Base-by-base conservation (phyloP, 2,113 vertebrate species). In the Ciconia maguari region DNA sequence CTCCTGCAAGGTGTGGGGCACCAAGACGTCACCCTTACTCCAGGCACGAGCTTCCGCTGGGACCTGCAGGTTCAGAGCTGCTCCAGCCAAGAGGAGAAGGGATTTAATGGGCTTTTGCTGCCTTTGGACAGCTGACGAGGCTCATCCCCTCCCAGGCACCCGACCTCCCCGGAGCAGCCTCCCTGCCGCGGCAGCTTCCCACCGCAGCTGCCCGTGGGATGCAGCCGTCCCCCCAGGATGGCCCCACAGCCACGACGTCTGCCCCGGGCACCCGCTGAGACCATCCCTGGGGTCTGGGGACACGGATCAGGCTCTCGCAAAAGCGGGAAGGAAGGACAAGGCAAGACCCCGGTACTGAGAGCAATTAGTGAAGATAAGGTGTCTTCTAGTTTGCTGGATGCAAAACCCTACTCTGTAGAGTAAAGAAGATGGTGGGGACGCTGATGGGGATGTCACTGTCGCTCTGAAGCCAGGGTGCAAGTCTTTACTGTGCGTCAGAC, bases 211-310 rank as follows among this genome's bases (percentile, higher is more conserved):
- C 49, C 60, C 13, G 16, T 0, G 3, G 70, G 70, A 54, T 8
- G 13, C 49, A 54, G 58, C 58, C 4, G 0, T 36, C n/a, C 41
- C 41, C 34, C 57, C 38, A 13, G 58, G 26, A 25, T 3, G 1
- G 13, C 26, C 16, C 61, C 8, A 5, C 20, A 38, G 57, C 75
- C 1, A 2, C 3, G 1, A 38, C 11, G 1, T 36, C n/a, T 62
- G 44, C 11, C 44, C 27, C 5, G 0, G 42, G 32, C 20, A 16
- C 41, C 21, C 4, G 0, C 34, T 1, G 11, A 75, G 60, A 57
- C 24, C 14, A 4, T 76, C n/a, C 29, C 7, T 0, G 1, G 80
- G 29, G 24, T 2, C 17, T 41, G 44, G 20, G 46, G 22, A 41
- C 17, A 5, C 5, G 29, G 66, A 21, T 21, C 21, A 6, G 32